phyloP scores from a whole-genome alignment of 2,797 vertebrate species.

The Cottoperca gobio region DNA sequence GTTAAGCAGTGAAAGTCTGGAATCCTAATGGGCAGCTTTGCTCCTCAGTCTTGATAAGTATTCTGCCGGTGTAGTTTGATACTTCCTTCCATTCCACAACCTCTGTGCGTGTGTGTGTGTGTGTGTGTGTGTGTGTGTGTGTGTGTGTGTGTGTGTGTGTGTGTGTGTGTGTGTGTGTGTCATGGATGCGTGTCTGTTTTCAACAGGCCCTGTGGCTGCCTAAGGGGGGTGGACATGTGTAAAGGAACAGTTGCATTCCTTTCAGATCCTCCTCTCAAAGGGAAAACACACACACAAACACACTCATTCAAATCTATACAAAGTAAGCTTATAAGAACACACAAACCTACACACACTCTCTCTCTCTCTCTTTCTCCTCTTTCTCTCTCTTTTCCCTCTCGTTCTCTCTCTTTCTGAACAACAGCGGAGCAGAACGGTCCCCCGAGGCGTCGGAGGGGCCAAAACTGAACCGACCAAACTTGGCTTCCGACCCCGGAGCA shows the following conservation, averaged over 20 bases:
- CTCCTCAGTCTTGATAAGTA: slow-evolving; percentile 80
- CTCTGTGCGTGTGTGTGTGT: slow-evolving; percentile 50
- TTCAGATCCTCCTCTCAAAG: slow-evolving; percentile 79
- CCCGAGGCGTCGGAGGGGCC: slow-evolving; percentile 76
- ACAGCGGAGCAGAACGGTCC: slow-evolving; percentile 72
- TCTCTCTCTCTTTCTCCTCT: slow-evolving; percentile 49
- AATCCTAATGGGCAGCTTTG: slow-evolving; percentile 82
- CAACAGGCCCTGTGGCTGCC: slow-evolving; percentile 74
- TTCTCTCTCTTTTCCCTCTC: slow-evolving; percentile 32
- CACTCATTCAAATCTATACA: slow-evolving; percentile 74
- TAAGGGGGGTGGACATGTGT: slow-evolving; percentile 76
- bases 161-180: slow-evolving; percentile 47
- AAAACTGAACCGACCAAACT: slow-evolving; percentile 80
- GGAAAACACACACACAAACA: slow-evolving; percentile 71
- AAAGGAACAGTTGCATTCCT: slow-evolving; percentile 82
- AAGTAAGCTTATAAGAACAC: slow-evolving; percentile 66
- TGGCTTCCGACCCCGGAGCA: slow-evolving; percentile 83
- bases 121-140: slow-evolving; percentile 38
- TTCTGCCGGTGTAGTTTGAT: slow-evolving; percentile 82
- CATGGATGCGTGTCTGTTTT: slow-evolving; percentile 76
- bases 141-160: slow-evolving; percentile 43
- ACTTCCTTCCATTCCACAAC: slow-evolving; percentile 81
- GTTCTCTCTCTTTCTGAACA: slow-evolving; percentile 62
- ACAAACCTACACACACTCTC: slow-evolving; percentile 61
- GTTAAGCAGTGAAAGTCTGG: slow-evolving; percentile 74